Conservation (phyloP, 2,797 vertebrate genomes). For the Protosalanx chinensis region DNA sequence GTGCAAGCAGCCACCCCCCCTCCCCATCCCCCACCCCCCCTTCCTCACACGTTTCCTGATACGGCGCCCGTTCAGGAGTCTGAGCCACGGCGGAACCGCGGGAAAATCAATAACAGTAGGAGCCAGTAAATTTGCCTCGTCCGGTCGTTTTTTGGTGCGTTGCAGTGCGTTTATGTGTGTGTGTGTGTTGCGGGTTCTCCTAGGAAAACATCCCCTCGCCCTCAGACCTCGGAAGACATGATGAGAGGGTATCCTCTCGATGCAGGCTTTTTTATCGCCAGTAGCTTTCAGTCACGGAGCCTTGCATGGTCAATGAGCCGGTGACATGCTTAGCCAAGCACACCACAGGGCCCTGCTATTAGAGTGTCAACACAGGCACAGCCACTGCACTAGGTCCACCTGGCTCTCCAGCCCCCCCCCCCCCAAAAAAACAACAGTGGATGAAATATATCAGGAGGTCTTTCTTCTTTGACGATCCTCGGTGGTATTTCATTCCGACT, state of each 20-base stretch:
- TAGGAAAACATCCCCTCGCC: not conserved
- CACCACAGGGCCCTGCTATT: slow-evolving; percentile 3
- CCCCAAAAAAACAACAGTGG: not conserved
- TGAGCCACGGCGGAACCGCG: slow-evolving; percentile 10
- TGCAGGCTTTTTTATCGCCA: not conserved
- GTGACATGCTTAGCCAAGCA: slow-evolving; percentile 16
- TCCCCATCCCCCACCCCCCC: too few species aligned
- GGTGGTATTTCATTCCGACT: too few species aligned
- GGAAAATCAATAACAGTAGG: slow-evolving; percentile 12
- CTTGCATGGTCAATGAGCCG: slow-evolving; percentile 11
- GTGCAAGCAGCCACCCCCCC: slow-evolving; percentile 1
- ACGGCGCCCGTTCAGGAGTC: not conserved
- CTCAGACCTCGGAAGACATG: not conserved
- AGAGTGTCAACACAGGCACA: not conserved
- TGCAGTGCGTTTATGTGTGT: not conserved
- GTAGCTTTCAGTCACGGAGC: slow-evolving; percentile 5
- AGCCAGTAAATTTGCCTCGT: not conserved
- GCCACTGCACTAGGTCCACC: not conserved
- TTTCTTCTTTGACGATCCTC: too few species aligned
- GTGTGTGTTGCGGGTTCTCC: not conserved
- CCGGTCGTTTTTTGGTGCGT: not conserved
- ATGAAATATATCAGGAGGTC: not conserved
- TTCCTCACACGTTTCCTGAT: not conserved
- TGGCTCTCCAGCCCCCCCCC: not conserved
- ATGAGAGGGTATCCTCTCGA: slow-evolving; percentile 16